Conservation (phyloP, 2,797 vertebrate species). For the Takifugu rubripes region DNA sequence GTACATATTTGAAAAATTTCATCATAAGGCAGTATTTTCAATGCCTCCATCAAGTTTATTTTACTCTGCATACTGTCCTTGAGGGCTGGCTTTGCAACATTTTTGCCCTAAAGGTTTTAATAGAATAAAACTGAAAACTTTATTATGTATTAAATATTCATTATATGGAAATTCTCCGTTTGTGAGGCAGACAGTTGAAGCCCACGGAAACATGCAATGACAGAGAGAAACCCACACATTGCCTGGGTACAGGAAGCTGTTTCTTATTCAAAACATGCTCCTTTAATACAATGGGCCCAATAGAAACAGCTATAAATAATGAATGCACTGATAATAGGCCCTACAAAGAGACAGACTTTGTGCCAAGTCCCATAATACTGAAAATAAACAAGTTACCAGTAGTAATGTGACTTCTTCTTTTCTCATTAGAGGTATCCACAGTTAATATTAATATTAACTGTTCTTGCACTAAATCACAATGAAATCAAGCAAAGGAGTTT, state of each 20-base stretch:
- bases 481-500: slow-evolving; percentile 45
- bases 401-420: slow-evolving; percentile 50
- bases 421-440: slow-evolving; percentile 32
- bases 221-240: slow-evolving; percentile 70
- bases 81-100: slow-evolving; percentile 62
- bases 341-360: slow-evolving; percentile 68
- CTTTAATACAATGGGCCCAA: slow-evolving; percentile 69
- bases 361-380: slow-evolving; percentile 57
- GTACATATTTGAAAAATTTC: slow-evolving; percentile 37
- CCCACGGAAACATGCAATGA: slow-evolving; percentile 72
- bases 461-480: slow-evolving; percentile 41
- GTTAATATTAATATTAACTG: neutral
- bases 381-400: slow-evolving; percentile 57
- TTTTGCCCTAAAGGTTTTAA: slow-evolving; percentile 58
- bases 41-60: slow-evolving; percentile 46
- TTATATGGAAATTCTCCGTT: slow-evolving; percentile 77
- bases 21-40: slow-evolving; percentile 40
- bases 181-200: slow-evolving; percentile 68
- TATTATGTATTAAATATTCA: slow-evolving; percentile 79
- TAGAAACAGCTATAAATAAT: slow-evolving; percentile 71
- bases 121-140: slow-evolving; percentile 77
- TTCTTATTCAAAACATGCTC: slow-evolving; percentile 74
- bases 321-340: slow-evolving; percentile 69
- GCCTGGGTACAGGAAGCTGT: slow-evolving; percentile 61
- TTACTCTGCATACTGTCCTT: slow-evolving; percentile 58